Conservation (phyloP, 2,888 invertebrate genomes). For the Rhyacophila evoluta region DNA sequence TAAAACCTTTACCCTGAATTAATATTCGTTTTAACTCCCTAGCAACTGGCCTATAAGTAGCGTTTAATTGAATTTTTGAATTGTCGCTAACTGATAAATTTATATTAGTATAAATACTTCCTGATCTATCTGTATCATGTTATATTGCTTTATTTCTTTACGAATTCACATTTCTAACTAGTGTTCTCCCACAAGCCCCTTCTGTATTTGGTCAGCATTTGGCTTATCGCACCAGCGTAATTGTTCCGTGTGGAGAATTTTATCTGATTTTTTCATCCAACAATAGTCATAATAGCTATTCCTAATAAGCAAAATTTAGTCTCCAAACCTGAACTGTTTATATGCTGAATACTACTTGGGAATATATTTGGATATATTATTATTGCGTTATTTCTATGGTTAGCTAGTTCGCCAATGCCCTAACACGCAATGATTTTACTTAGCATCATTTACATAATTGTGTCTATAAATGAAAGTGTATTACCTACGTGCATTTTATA, state of each 20-base stretch:
- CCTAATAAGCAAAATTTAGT: background rate
- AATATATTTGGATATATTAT: slow-evolving; percentile 25
- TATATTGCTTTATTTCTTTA: background rate
- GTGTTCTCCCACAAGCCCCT: background rate
- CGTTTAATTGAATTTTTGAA: no score
- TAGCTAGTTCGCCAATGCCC: background rate
- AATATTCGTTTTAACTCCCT: no score
- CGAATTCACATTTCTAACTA: background rate
- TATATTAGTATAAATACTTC: no score
- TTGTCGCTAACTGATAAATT: no score
- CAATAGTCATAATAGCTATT: background rate
- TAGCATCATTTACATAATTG: no score
- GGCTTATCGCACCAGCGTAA: background rate
- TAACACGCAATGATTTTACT: background rate
- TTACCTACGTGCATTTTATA: no score
- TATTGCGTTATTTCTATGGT: background rate
- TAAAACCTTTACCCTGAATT: no score
- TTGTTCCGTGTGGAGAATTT: background rate
- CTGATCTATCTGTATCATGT: background rate
- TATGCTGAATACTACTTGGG: slow-evolving; percentile 6
- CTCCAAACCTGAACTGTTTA: background rate
- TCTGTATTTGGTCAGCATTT: background rate
- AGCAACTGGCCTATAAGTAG: no score
- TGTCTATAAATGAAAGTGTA: no score
- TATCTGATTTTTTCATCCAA: background rate